Evolutionary conservation across 2,888 invertebrate genomes (phyloP).

Genomic region (Harpalus rufipes): DNA sequence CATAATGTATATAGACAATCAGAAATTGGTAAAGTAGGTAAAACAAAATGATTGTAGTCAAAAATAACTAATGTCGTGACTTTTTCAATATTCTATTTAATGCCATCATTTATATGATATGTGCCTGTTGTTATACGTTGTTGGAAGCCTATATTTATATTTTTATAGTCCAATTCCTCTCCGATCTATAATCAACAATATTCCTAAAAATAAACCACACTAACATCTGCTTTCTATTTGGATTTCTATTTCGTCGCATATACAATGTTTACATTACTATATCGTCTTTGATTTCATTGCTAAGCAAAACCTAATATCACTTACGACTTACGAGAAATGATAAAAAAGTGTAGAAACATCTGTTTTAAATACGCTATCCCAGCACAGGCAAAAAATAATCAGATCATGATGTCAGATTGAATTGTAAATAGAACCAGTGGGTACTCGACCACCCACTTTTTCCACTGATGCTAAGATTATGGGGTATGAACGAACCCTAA

Average conservation of each 20-base stretch:
- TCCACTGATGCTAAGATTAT: slow-evolving; percentile 84
- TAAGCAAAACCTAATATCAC: slow-evolving; percentile 8
- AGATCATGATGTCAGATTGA: slow-evolving; percentile 3
- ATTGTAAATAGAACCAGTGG: slow-evolving; percentile 80
- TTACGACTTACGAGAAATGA: not conserved
- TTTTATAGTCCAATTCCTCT: not conserved
- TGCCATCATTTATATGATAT: not conserved
- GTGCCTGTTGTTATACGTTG: not conserved
- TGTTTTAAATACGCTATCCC: slow-evolving; percentile 40
- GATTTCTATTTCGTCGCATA: not conserved
- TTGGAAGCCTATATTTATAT: not conserved
- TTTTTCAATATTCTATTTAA: too few relatives aligned
- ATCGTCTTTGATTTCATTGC: slow-evolving; percentile 4
- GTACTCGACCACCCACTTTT: slow-evolving; percentile 83
- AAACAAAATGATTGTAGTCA: too few relatives aligned
- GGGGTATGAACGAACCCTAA: slow-evolving; percentile 72
- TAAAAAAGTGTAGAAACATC: not conserved
- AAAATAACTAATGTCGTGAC: too few relatives aligned
- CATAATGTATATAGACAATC: too few relatives aligned
- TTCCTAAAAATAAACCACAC: not conserved
- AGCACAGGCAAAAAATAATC: slow-evolving; percentile 25
- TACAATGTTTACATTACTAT: not conserved
- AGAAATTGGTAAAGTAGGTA: too few relatives aligned
- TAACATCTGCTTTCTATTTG: slow-evolving; percentile 8
- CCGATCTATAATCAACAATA: not conserved